Base-by-base conservation (phyloP, 1,140 invertebrate genomes). In the Holcopasites calliopsidis region DNA sequence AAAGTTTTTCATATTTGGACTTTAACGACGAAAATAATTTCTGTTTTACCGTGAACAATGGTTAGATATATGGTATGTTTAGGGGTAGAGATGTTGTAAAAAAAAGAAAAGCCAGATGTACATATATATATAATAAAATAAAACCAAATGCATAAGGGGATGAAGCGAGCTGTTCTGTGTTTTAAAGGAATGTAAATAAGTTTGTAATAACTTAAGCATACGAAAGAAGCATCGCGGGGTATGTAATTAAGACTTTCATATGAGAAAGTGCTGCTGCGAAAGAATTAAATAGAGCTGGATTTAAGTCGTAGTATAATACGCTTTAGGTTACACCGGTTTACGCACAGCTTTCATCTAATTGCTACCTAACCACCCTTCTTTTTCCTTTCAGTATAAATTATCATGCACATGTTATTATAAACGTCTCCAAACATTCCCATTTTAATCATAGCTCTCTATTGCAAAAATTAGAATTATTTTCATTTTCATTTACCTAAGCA, bases 291-390 rank as follows among this genome's bases (percentile, higher is more conserved):
- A 42, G n/a, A 65, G 8, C 3, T 33, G 28, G 13, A 54, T 16
- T 16, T 44, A 73, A 71, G 33, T 61, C 70, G 44, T 72, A 64
- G 64, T 50, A 62, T 54, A 64, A 31, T 35, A 62, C 55, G 42
- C 18, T 42, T 21, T 40, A 44, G 13, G 31, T 55, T n/a, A 40
- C 11, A 13, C 54, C 60, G 42, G 31, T 47, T 64, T 47, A 35
- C 26, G n/a, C 38, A 13, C 13, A 8, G 5, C 35, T 57, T 69
- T 44, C 38, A 44, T 57, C 21, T 69, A 69, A 57, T 60, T 28
- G 21, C n/a, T 26, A 49, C 2, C 40, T 47, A 58, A 28, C 16
- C 47, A 60, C 26, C 16, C 8, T 38, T 16, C 42, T 8, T 38
- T n/a, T 33, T n/a, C n/a, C 11, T 8, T 13, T 28, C n/a, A 8